Evolutionary conservation across 2,888 invertebrate species (phyloP).

Genomic region (Meganola albula): DNA sequence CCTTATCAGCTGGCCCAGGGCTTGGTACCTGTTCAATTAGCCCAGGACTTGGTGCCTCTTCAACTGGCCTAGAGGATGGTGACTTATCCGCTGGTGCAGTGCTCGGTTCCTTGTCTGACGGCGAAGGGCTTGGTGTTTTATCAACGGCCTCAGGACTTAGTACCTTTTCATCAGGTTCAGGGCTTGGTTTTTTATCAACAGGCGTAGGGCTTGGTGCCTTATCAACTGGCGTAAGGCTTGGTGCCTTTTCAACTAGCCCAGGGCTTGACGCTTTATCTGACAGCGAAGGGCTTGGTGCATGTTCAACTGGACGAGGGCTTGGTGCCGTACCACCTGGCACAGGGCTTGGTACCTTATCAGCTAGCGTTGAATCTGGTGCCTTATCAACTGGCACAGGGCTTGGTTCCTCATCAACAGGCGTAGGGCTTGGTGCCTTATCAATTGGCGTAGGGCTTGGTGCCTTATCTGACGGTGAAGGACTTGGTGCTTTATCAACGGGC

Average conservation of each 20-base stretch:
- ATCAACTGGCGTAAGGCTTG: too few species aligned
- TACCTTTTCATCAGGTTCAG: too few species aligned
- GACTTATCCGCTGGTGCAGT: neutral
- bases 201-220: too few species aligned
- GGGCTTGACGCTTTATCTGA: too few species aligned
- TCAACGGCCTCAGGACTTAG: too few species aligned
- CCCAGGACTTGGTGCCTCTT: neutral
- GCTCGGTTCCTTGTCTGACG: neutral
- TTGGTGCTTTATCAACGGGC: too few species aligned
- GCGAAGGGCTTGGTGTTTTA: too few species aligned
- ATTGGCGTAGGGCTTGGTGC: too few species aligned
- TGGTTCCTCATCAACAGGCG: constrained; percentile 2
- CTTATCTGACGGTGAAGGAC: too few species aligned
- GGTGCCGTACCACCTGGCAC: constrained; percentile 3
- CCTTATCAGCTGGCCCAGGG: neutral
- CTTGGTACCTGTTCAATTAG: neutral
- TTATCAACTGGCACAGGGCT: constrained; percentile 5
- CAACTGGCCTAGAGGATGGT: neutral
- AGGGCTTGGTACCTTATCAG: constrained; percentile 2
- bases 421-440: too few species aligned
- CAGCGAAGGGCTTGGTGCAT: neutral
- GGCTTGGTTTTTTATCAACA: too few species aligned
- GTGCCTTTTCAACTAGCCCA: too few species aligned
- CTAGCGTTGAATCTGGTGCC: constrained; percentile 6
- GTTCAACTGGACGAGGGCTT: constrained; percentile 1